Evolutionary conservation across 2,888 invertebrate genomes (phyloP), one percentile per base, ranked within the genome.

Genomic region (Drosophila kuntzei): DNA sequence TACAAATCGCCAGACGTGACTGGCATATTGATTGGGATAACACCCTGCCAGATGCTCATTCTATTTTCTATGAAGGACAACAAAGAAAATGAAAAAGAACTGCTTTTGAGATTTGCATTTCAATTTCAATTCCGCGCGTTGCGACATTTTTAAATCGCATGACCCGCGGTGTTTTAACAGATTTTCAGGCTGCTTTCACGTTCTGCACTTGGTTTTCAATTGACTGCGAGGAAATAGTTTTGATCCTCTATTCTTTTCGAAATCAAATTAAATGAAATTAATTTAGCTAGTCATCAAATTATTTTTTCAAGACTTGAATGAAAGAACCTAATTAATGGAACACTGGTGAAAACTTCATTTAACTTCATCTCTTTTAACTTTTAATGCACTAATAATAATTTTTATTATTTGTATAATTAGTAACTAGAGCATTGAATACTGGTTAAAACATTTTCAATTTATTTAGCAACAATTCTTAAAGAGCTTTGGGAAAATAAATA

Each of bases 1-100:
- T 84, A 87, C 83, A 85, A 84, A 87, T 87, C 82, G 86, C 57
- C 64, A 71, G 71, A 84, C 83, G 88, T 84, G 83, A 87, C 88
- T 82, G 69, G 82, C 79, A 85, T 83, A 49, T 60, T 59, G 44
- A 71, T 57, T 49, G 29, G 43, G 7, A 22, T 43, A 22, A 39
- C 20, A 20, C 39, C 34, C 39, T 25, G 49, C 41, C 58, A 59
- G 75, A 55, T 49, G 49, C 46, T 60, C 51, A 59, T 46, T 58
- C 58, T 36, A 27, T 57, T 34, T 25, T 22, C 34, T 12, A 14
- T 32, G 43, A 39, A 54, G 22, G 34, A 46, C 20, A 46, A 14
- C 25, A 39, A 34, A 12, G 16, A 34, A 32, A 14, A 69, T 37
- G 32, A 53, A 32, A 29, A 58, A 41, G 14, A 46, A 58, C 14